Percentiles rank a stretch among this genome's conserved stretches.
Evolutionary conservation across 2,888 invertebrate genomes (phyloP).

Genomic region (Elegia similella): DNA sequence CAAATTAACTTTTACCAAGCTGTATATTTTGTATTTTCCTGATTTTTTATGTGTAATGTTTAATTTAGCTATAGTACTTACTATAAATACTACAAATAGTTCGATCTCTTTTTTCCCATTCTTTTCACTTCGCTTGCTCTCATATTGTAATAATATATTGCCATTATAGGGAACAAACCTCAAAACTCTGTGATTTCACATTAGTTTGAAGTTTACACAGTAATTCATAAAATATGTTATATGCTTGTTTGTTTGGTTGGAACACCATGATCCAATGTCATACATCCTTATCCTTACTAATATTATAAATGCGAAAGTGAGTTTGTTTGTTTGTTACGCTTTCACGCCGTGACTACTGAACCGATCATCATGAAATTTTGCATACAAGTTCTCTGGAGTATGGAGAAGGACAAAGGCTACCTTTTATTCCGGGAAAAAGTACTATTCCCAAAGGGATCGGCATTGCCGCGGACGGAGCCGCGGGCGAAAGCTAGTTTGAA

Average conservation of each 20-base stretch:
- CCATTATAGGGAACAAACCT: background rate
- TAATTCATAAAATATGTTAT: background rate
- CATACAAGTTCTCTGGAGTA: no score
- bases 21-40: conserved; percentile 2
- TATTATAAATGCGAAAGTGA: no score
- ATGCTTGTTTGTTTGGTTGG: background rate
- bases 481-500: no score
- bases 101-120: background rate
- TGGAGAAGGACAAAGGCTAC: no score
- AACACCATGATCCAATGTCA: no score
- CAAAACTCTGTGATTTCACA: background rate
- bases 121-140: background rate
- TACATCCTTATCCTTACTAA: no score
- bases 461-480: no score
- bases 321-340: no score
- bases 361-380: no score
- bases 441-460: no score
- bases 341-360: no score
- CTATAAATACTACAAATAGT: background rate
- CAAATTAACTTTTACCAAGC: background rate
- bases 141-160: background rate
- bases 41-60: background rate
- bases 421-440: no score
- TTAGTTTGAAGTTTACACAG: background rate
- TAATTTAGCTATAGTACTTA: background rate